Conservation (phyloP, 1,140 invertebrate species). For the Halotydeus destructor region DNA sequence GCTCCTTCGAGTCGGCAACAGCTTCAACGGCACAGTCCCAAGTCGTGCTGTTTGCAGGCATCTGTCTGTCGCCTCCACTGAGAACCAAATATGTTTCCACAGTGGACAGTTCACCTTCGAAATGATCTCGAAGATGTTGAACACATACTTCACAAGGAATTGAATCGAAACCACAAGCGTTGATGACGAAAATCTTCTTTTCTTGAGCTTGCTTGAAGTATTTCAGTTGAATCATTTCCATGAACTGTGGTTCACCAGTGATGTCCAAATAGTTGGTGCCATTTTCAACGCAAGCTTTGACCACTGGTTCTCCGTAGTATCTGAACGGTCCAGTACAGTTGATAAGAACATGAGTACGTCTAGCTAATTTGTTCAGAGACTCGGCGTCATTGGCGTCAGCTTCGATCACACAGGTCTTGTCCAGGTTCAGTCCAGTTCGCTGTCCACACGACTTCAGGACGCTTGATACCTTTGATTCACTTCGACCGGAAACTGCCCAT, state of each 20-base stretch:
- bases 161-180: slow-evolving; percentile 47
- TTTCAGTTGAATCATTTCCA: slow-evolving; percentile 59
- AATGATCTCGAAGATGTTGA: slow-evolving; percentile 13
- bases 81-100: slow-evolving; percentile 12
- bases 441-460: no score
- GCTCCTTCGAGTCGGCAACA: slow-evolving; percentile 37
- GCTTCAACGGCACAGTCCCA: slow-evolving; percentile 59
- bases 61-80: not conserved
- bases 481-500: slow-evolving; percentile 51
- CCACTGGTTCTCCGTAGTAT: slow-evolving; percentile 73
- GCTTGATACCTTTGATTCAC: slow-evolving; percentile 42
- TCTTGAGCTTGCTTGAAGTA: slow-evolving; percentile 54
- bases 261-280: slow-evolving; percentile 76
- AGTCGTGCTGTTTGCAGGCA: slow-evolving; percentile 40
- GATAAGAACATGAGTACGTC: slow-evolving; percentile 44
- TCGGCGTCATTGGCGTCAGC: slow-evolving; percentile 50
- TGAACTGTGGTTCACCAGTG: slow-evolving; percentile 60
- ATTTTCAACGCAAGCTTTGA: slow-evolving; percentile 65
- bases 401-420: slow-evolving; percentile 37
- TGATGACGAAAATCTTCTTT: slow-evolving; percentile 58
- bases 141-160: slow-evolving; percentile 68
- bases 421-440: no score
- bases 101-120: slow-evolving; percentile 7
- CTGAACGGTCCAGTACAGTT: slow-evolving; percentile 61
- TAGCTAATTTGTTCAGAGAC: slow-evolving; percentile 32